A percentile compares a stretch with the other conserved stretches of the same genome.
Conservation (phyloP, 2,888 invertebrate species). For the Thera obeliscata region DNA sequence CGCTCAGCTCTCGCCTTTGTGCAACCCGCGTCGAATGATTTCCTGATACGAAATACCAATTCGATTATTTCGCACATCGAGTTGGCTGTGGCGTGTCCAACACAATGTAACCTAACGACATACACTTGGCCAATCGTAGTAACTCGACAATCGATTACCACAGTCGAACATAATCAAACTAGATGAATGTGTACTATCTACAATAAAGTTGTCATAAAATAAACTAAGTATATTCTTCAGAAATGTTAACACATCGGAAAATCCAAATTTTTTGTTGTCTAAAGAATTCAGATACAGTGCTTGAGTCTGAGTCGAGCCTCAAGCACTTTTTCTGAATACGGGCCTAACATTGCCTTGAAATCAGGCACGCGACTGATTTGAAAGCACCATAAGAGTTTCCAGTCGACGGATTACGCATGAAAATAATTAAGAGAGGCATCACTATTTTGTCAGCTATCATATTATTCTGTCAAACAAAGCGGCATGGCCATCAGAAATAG, state of each 20-base stretch:
- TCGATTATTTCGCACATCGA: neutral
- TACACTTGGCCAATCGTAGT: neutral
- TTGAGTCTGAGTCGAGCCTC: no score
- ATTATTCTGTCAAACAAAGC: constrained; percentile 16
- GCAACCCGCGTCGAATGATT: constrained; percentile 1
- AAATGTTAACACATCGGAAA: no score
- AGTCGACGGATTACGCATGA: no score
- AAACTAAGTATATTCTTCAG: no score
- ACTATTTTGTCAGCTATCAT: constrained; percentile 15
- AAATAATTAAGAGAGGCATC: neutral
- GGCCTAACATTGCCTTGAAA: no score
- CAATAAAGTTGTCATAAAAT: no score
- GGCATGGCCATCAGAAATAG: constrained; percentile 24
- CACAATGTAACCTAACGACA: constrained; percentile 1
- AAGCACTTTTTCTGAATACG: no score
- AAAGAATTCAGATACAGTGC: no score
- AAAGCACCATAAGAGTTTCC: no score
- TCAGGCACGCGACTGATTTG: no score
- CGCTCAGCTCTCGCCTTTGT: neutral
- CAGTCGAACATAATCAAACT: neutral
- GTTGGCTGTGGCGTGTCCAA: neutral
- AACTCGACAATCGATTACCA: neutral
- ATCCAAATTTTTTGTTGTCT: no score
- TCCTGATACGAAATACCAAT: constrained; percentile 1
- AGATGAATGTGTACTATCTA: neutral